phyloP scores from a whole-genome alignment of 1,140 invertebrate species.

The Prorops nasuta region DNA sequence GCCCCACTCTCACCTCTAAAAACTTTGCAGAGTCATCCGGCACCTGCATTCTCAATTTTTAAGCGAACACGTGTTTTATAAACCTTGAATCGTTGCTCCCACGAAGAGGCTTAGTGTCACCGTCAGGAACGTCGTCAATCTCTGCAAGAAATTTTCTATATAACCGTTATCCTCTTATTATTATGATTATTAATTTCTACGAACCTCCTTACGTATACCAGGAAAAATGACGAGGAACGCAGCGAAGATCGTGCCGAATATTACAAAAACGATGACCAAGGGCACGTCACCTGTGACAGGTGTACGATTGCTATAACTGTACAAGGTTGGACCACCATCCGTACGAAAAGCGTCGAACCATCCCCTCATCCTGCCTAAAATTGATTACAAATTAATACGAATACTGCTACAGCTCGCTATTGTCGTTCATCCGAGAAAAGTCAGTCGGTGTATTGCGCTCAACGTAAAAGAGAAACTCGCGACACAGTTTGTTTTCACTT shows the following conservation, averaged over 20 bases:
- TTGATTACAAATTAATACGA: no score
- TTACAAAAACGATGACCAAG: slow-evolving; percentile 78
- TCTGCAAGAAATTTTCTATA: slow-evolving; percentile 63
- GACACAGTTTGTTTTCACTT: no score
- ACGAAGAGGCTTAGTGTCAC: slow-evolving; percentile 90
- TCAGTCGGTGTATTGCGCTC: no score
- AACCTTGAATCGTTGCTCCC: slow-evolving; percentile 87
- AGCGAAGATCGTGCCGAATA: slow-evolving; percentile 86
- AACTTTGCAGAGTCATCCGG: no score
- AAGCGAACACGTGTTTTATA: slow-evolving; percentile 52
- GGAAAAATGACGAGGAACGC: slow-evolving; percentile 93
- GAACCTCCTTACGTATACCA: slow-evolving; percentile 91
- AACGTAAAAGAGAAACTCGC: no score
- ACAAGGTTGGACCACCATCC: slow-evolving; percentile 90
- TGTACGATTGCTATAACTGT: slow-evolving; percentile 88
- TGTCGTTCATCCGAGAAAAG: no score
- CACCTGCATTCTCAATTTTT: no score
- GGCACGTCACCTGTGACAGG: slow-evolving; percentile 88
- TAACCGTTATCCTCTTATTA: slow-evolving; percentile 8
- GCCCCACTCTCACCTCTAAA: no score
- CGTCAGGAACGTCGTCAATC: slow-evolving; percentile 86
- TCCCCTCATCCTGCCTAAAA: slow-evolving; percentile 83
- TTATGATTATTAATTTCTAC: slow-evolving; percentile 18
- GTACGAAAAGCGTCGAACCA: slow-evolving; percentile 92
- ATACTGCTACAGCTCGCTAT: no score